These are phyloP conservation scores for Coryphaenoides rupestris DNA, from an alignment of 2,113 vertebrate species.

Conservation along the genomic window DNA sequence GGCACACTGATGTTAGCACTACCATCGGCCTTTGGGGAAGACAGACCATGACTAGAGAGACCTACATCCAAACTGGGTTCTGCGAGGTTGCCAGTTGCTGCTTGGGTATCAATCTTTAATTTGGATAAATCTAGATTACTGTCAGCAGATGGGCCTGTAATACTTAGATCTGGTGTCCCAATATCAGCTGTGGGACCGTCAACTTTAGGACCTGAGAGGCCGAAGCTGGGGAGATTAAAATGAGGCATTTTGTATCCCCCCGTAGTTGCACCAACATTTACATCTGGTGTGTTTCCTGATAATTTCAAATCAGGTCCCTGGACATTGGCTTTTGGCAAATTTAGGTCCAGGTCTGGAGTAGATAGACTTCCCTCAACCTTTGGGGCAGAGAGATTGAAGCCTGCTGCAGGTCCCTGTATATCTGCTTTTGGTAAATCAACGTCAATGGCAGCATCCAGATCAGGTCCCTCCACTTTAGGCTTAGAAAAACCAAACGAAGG, in stretches of 20 bases:
- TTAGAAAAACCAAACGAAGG: slow-evolving; percentile 36
- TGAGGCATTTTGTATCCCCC: slow-evolving; percentile 51
- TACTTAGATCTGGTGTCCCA: slow-evolving; percentile 24
- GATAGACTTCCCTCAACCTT: too few relatives aligned
- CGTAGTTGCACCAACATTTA: slow-evolving; percentile 28
- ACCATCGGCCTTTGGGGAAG: slow-evolving; percentile 32
- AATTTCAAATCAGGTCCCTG: slow-evolving; percentile 9
- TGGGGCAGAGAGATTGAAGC: too few relatives aligned
- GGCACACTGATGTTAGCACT: slow-evolving; percentile 23
- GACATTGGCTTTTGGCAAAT: background rate
- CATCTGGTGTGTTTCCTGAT: slow-evolving; percentile 41
- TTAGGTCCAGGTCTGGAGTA: background rate
- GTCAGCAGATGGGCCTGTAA: slow-evolving; percentile 29
- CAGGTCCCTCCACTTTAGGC: slow-evolving; percentile 30
- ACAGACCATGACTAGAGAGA: slow-evolving; percentile 23
- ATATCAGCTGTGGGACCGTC: slow-evolving; percentile 36
- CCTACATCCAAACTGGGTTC: slow-evolving; percentile 40
- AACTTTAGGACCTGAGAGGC: slow-evolving; percentile 40
- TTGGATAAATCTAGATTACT: slow-evolving; percentile 41
- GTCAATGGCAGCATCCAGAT: slow-evolving; percentile 28
- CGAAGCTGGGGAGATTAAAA: slow-evolving; percentile 54
- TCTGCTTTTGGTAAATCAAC: slow-evolving; percentile 10
- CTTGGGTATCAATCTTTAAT: slow-evolving; percentile 15
- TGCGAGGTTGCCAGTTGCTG: slow-evolving; percentile 23
- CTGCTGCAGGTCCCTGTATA: too few relatives aligned